phyloP scores from a whole-genome alignment of 2,888 invertebrate genomes.

The Noctua fimbriata region DNA sequence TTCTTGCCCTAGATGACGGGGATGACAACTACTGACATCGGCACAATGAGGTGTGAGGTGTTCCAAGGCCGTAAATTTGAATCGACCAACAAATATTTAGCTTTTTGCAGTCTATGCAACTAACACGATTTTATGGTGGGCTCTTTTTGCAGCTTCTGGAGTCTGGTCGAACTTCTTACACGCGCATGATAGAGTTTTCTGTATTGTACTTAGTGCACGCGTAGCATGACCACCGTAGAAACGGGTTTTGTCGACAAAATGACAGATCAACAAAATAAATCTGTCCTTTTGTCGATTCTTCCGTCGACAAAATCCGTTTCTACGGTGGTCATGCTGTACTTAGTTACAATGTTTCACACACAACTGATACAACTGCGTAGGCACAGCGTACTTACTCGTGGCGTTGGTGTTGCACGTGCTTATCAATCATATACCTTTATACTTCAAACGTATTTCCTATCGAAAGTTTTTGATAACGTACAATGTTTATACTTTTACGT shows the following conservation, averaged over 20 bases:
- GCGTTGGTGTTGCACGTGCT: slow-evolving; percentile 34
- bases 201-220: background rate
- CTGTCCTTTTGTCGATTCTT: too few species aligned
- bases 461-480: slow-evolving; percentile 16
- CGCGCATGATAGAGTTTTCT: background rate
- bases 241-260: too few species aligned
- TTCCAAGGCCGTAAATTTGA: background rate
- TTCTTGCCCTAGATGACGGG: background rate
- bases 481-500: background rate
- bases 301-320: too few species aligned
- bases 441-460: background rate
- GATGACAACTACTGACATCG: slow-evolving; percentile 5
- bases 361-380: slow-evolving; percentile 25
- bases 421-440: slow-evolving; percentile 23
- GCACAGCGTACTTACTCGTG: slow-evolving; percentile 19
- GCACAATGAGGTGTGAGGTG: background rate
- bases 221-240: too few species aligned
- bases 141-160: background rate
- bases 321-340: too few species aligned
- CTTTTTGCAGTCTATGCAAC: background rate
- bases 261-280: too few species aligned
- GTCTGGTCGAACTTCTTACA: background rate
- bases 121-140: background rate
- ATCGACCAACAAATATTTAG: background rate
- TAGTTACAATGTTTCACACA: background rate